phyloP scores from a whole-genome alignment of 2,888 invertebrate genomes.

The Parelbella ahira region DNA sequence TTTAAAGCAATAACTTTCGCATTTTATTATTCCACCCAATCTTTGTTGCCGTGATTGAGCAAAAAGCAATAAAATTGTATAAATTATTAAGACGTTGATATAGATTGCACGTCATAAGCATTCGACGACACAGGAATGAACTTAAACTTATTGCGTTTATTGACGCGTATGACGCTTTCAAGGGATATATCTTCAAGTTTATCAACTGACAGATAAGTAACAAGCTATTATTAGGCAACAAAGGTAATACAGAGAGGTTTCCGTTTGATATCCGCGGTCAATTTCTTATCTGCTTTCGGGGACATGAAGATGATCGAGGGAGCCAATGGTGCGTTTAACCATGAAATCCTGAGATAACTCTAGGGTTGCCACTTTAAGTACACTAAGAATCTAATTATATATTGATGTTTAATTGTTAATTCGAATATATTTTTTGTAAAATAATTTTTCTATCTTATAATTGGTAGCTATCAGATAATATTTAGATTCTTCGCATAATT shows the following conservation, averaged over 20 bases:
- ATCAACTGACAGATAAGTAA: slow-evolving; percentile 25
- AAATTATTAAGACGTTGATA: slow-evolving; percentile 16
- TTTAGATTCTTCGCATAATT: no score
- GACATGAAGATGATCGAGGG: slow-evolving; percentile 58
- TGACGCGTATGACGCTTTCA: slow-evolving; percentile 20
- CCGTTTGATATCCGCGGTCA: slow-evolving; percentile 58
- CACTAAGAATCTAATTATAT: no score
- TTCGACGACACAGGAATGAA: slow-evolving; percentile 18
- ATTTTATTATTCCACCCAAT: no score
- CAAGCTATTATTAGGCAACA: slow-evolving; percentile 31
- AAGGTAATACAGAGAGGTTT: slow-evolving; percentile 45
- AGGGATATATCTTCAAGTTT: slow-evolving; percentile 19
- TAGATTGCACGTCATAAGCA: slow-evolving; percentile 8
- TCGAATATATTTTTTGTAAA: no score
- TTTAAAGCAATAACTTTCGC: no score
- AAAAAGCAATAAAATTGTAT: slow-evolving; percentile 2
- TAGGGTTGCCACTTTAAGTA: slow-evolving; percentile 20
- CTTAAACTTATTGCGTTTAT: slow-evolving; percentile 23
- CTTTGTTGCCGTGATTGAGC: no score
- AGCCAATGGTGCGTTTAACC: slow-evolving; percentile 72
- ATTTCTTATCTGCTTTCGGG: slow-evolving; percentile 67
- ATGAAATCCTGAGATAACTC: slow-evolving; percentile 71
- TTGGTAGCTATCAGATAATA: no score
- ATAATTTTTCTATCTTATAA: no score
- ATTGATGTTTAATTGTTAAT: no score